These are phyloP conservation scores for Drosophila eohydei DNA, from an alignment of 2,888 invertebrate genomes.

Conservation along the genomic window DNA sequence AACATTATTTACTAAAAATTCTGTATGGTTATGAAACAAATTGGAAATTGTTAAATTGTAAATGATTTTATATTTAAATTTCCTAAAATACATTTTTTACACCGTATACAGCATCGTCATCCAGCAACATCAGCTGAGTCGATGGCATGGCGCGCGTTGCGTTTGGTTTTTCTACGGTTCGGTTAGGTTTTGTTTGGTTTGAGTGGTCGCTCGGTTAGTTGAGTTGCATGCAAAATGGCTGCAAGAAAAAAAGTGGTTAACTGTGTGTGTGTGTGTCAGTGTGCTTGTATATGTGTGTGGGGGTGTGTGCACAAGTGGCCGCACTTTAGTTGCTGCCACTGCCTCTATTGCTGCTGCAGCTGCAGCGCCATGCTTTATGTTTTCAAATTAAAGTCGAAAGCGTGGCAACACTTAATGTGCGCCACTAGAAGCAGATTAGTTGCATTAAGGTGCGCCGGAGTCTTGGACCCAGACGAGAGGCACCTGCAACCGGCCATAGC, in stretches of 20 bases:
- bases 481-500: not conserved
- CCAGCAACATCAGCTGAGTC: slow-evolving; percentile 23
- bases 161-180: slow-evolving; percentile 33
- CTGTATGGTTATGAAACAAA: too few relatives aligned
- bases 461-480: slow-evolving; percentile 18
- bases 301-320: slow-evolving; percentile 59
- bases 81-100: not conserved
- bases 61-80: not conserved
- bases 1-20: too few relatives aligned
- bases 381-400: slow-evolving; percentile 79
- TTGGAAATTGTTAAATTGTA: too few relatives aligned
- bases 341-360: slow-evolving; percentile 20
- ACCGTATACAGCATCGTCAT: slow-evolving; percentile 10
- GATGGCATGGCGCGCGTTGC: slow-evolving; percentile 50
- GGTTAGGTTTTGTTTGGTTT: slow-evolving; percentile 40
- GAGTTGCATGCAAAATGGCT: slow-evolving; percentile 60
- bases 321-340: slow-evolving; percentile 58
- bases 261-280: slow-evolving; percentile 2
- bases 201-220: slow-evolving; percentile 67
- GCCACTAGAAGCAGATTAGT: slow-evolving; percentile 79
- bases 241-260: slow-evolving; percentile 20
- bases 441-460: slow-evolving; percentile 57
- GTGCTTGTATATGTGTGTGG: slow-evolving; percentile 28
- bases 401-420: slow-evolving; percentile 80
- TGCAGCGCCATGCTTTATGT: slow-evolving; percentile 64